Percentiles rank a stretch among this genome's conserved stretches.
Conservation (phyloP, 2,888 invertebrate genomes). For the Meta bourneti region DNA sequence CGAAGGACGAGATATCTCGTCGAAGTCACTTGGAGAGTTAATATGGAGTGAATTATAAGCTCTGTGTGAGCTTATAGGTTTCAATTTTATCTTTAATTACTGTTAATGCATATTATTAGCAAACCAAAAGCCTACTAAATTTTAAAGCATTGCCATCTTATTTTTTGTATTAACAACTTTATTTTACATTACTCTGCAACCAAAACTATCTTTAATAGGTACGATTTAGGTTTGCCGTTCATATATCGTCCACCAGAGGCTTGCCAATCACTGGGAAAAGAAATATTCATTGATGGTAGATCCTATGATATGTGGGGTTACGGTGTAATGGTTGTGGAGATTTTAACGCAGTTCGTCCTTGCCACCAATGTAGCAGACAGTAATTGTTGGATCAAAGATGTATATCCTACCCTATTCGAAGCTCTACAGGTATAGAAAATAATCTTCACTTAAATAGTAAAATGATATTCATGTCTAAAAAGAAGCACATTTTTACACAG, state of each 20-base stretch:
- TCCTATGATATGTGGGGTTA: conserved; percentile 47
- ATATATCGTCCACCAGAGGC: conserved; percentile 47
- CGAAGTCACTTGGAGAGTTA: too few species aligned
- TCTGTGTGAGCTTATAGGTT: too few species aligned
- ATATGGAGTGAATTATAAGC: too few species aligned
- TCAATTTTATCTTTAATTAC: too few species aligned
- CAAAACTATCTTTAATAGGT: background rate
- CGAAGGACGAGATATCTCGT: too few species aligned
- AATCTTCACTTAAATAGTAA: too few species aligned
- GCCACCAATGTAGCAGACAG: conserved; percentile 7
- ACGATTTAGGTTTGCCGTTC: conserved; percentile 38
- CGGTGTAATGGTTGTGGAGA: conserved; percentile 39
- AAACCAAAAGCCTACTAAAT: too few species aligned
- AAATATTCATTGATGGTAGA: conserved; percentile 14
- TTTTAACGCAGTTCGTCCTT: conserved; percentile 23
- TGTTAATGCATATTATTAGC: too few species aligned
- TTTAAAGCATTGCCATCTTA: background rate
- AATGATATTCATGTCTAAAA: too few species aligned
- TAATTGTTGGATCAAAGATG: conserved; percentile 22
- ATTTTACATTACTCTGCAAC: background rate
- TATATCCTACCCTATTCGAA: conserved; percentile 31
- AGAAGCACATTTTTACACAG: too few species aligned
- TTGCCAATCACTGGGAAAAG: background rate
- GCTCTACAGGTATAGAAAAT: conserved; percentile 17
- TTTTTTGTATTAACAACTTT: background rate